Base-by-base conservation (phyloP, 1,140 invertebrate species). In the Drosophila sproati region DNA sequence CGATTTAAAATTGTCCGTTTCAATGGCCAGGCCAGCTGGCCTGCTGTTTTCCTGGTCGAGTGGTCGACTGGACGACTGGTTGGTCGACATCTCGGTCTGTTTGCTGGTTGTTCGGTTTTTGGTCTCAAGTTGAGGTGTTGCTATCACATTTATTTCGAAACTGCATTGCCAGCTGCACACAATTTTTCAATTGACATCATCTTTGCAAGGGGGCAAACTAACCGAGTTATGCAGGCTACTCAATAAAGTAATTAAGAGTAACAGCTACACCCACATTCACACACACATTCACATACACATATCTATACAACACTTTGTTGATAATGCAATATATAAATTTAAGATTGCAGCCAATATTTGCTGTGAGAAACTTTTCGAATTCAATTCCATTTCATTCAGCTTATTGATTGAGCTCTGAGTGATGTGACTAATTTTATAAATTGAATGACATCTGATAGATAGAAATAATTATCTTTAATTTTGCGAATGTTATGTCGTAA, bases 1-100 rank as follows among this genome's bases (percentile, higher is more conserved):
- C 83, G 83, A 87, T 89, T 87, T 78, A 73, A 87, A 87, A 89
- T 87, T 83, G 80, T 82, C 76, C 85, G 85, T 87, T 73, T 87
- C 85, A 87, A 87, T 87, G 79, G 82, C 34, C 72, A 47, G 56
- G 10, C 43, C 47, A 45, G 47, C 45, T 39, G 10, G 63, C 4
- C 20, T 45, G 45, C 29, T 32, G 62, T 34, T 43, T 8, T 55
- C 48, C 59, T 59, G 60, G 10, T 64, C 54, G 48, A 70, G 37
- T n/a, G 60, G 62, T 51, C 63, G 39, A 43, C 39, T 63, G 12
- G 52, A 4, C 48, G 34, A 7, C 10, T 56, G 50, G 12, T 57
- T 29, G 67, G 50, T 54, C 47, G 31, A 39, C 34, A 12, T 57
- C 41, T 41, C 37, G 32, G 59, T 29, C 34, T 52, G 32, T 29